phyloP scores from a whole-genome alignment of 2,113 vertebrate genomes.

The Takifugu bimaculatus region DNA sequence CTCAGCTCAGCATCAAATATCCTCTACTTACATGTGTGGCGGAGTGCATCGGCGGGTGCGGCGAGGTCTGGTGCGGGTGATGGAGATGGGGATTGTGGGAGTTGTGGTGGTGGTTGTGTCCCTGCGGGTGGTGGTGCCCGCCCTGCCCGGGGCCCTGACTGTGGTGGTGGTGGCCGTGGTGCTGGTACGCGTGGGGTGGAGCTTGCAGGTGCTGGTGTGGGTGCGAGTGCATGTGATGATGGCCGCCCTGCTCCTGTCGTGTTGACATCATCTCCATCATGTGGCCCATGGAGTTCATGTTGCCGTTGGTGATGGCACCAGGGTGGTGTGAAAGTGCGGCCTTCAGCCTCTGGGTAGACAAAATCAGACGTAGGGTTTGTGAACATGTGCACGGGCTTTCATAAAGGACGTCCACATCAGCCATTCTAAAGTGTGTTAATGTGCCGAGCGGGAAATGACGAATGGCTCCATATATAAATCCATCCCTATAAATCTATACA shows the following conservation, averaged over 20 bases:
- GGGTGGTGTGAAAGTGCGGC: conserved; percentile 94
- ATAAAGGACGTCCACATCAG: conserved; percentile 9
- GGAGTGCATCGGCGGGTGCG: conserved; percentile 87
- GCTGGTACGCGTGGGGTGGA: conserved; percentile 85
- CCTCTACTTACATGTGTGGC: conserved; percentile 83
- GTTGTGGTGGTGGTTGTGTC: conserved; percentile 88
- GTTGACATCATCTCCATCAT: conserved; percentile 99
- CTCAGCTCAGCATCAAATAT: conserved; percentile 2
- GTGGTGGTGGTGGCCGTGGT: conserved; percentile 79
- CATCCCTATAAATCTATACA: conserved; percentile 56
- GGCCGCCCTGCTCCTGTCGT: conserved; percentile 83
- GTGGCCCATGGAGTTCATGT: conserved; percentile 97
- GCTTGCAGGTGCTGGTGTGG: conserved; percentile 96
- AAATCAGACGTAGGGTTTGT: conserved; percentile 39
- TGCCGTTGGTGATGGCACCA: conserved; percentile 91
- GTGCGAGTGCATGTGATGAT: conserved; percentile 94
- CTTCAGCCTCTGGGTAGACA: conserved; percentile 88
- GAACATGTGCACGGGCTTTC: conserved; percentile 5
- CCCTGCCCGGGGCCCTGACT: conserved; percentile 79
- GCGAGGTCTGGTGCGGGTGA: conserved; percentile 91
- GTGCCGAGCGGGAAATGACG: conserved; percentile 43
- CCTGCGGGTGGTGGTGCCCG: conserved; percentile 91
- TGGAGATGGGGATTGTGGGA: conserved; percentile 93
- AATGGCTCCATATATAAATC: conserved; percentile 57
- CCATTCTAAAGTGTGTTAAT: conserved; percentile 19